Evolutionary conservation across 2,888 invertebrate species (phyloP).

Genomic region (Slavum lentiscoides): DNA sequence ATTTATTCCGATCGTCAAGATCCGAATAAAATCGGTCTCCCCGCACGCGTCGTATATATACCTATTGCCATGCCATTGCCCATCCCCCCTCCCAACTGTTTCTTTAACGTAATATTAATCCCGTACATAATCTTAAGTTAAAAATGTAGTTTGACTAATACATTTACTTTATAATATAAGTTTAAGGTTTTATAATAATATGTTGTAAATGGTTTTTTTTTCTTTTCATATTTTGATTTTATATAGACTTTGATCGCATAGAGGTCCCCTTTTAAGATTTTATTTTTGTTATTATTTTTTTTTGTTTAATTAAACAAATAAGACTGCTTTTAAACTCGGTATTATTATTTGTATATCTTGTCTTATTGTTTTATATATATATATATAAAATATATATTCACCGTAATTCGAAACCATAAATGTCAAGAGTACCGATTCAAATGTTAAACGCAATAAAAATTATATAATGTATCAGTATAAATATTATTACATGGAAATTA

Average conservation of each 20-base stretch:
- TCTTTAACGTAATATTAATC: conserved; percentile 12
- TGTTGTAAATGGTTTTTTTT: conserved; percentile 38
- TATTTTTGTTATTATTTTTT: conserved; percentile 49
- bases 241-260: conserved; percentile 42
- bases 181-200: conserved; percentile 25
- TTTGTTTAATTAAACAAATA: conserved; percentile 52
- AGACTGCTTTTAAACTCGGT: conserved; percentile 50
- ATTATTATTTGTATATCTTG: conserved; percentile 35
- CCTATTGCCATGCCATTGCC: background rate
- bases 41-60: background rate
- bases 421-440: background rate
- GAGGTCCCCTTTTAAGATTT: conserved; percentile 30
- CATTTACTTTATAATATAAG: conserved; percentile 17
- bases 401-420: background rate
- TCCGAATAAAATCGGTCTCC: conserved; percentile 17
- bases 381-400: background rate
- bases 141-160: conserved; percentile 44
- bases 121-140: background rate
- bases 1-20: background rate
- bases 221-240: conserved; percentile 42
- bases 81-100: too few relatives aligned
- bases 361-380: conserved; percentile 2
- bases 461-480: background rate
- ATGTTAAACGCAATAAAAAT: background rate
- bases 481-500: background rate